Percentiles rank a stretch among this genome's conserved stretches.
Evolutionary conservation across 2,797 vertebrate species (phyloP).

Genomic region (Lepidocolaptes lacrymiger): DNA sequence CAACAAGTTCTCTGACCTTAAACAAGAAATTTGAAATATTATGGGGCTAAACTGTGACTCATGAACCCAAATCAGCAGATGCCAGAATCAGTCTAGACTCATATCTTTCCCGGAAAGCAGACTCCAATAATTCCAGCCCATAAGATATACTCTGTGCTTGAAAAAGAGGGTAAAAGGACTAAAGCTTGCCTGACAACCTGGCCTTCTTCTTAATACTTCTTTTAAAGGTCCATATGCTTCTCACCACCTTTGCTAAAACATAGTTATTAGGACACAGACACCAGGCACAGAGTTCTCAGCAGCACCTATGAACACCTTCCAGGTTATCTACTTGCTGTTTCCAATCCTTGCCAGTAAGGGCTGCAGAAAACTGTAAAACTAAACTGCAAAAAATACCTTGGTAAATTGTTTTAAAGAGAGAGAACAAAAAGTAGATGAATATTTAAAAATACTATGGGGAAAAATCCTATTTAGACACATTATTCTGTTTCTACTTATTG

Average conservation of each 20-base stretch:
- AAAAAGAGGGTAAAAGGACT: background rate
- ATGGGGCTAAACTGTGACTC: background rate
- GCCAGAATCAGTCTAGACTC: background rate
- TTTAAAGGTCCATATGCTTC: background rate
- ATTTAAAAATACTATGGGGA: background rate
- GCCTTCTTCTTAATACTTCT: background rate
- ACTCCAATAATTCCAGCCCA: background rate
- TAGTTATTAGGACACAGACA: background rate
- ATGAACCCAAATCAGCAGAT: background rate
- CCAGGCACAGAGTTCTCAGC: background rate
- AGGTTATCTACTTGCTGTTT: background rate
- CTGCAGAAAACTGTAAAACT: background rate
- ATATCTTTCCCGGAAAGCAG: background rate
- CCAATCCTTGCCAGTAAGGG: background rate
- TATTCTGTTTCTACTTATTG: background rate
- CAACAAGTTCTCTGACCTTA: background rate
- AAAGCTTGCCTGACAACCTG: background rate
- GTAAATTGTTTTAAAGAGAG: background rate
- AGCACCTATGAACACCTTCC: background rate
- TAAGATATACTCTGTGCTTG: background rate
- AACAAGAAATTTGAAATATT: background rate
- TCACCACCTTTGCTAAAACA: background rate
- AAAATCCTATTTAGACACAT: background rate
- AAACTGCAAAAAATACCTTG: background rate
- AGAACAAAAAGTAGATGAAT: background rate